Conservation (phyloP, 2,113 vertebrate genomes). For the Microtus pennsylvanicus region DNA sequence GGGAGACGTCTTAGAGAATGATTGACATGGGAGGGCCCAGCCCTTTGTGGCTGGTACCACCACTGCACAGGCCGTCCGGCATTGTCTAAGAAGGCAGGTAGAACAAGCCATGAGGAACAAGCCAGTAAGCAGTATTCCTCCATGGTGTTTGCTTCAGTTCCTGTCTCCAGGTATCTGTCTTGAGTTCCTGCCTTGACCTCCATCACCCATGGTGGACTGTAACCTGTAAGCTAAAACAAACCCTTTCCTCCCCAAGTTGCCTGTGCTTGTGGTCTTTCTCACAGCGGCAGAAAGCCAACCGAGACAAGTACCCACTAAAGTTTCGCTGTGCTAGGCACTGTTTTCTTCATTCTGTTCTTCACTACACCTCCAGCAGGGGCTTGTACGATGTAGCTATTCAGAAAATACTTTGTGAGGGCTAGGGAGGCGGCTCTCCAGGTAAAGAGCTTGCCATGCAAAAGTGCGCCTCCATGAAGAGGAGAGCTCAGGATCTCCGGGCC, state of each 20-base stretch:
- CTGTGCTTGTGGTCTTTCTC: not conserved
- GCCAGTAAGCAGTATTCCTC: not conserved
- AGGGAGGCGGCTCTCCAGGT: not conserved
- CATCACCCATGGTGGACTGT: not conserved
- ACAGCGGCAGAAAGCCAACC: not conserved
- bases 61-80: not conserved
- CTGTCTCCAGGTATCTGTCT: not conserved
- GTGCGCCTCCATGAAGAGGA: not conserved
- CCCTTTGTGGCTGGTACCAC: not conserved
- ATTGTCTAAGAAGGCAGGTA: not conserved
- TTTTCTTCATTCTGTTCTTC: not conserved
- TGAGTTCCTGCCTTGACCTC: not conserved
- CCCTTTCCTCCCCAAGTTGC: not conserved
- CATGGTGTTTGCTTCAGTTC: not conserved
- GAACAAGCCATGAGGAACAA: not conserved
- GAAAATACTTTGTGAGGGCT: constrained; percentile 12
- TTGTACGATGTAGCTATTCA: not conserved
- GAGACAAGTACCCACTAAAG: not conserved
- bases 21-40: not conserved
- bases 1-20: not conserved
- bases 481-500: not conserved
- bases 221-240: not conserved
- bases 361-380: not conserved
- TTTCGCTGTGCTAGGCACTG: not conserved
- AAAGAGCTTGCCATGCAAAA: not conserved